Evolutionary conservation across 30 jellyfish, hydroid and myxozoan genomes (phyloP), one percentile per base, ranked within the genome.

Genomic region (Aurelia aurita): DNA sequence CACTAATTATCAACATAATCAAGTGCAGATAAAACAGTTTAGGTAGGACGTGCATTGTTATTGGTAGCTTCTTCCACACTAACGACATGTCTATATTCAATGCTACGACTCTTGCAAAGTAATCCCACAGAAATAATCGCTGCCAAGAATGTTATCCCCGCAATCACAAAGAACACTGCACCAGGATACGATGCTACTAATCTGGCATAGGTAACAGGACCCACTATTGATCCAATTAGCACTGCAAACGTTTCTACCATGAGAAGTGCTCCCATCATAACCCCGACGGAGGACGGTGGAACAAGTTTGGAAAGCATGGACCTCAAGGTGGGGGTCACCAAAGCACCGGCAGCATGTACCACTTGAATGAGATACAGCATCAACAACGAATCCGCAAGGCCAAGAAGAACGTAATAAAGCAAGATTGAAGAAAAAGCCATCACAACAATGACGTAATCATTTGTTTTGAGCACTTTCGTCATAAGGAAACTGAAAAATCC

Each of bases 231-330:
- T 15, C 35, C 58, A 44, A 68, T 68, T 54, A 68, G 19, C 20
- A 11, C 28, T 49, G 80, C 45, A 12, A 29, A 22, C 3, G 26
- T 16, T 29, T 68, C 80, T 5, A 68, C 64, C 58, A 68, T 32
- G 2, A 68, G 80, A 28, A 43, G 35, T 23, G 39, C 80, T 29
- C 58, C 45, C 26, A 68, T 23, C 58, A 68, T 14, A 12, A 43
- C 34, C 58, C 80, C 80, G 21, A 68, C 64, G 21, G 80, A 20
- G 1, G 58, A 32, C 20, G 64, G 80, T 12, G 58, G 61, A 28
- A 44, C 51, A 18, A 68, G 34, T 32, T 68, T 68, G 20, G 80
- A 32, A 44, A 53, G 49, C 71, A 72, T 44, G 85, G 85, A 34
- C 15, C 80, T 18, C 20, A 68, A 25, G 5, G 80, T 68, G 23